Conservation (phyloP, 2,797 vertebrate genomes). For the Crocodylus rhombifer region DNA sequence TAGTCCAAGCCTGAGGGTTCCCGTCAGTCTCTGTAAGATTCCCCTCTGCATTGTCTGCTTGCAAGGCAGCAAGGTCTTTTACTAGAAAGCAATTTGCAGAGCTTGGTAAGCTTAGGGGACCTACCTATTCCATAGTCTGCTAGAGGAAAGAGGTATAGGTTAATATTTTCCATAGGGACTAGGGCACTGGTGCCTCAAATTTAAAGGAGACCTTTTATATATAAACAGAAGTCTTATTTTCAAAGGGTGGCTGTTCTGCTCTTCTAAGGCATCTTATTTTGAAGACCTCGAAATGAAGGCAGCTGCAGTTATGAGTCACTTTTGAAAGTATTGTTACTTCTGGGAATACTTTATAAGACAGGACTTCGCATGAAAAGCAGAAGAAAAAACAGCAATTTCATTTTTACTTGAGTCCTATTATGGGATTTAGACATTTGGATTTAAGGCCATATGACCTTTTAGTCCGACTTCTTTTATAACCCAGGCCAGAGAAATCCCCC, state of each 20-base stretch:
- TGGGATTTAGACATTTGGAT: background rate
- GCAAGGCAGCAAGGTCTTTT: background rate
- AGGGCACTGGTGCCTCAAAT: background rate
- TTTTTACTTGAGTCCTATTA: background rate
- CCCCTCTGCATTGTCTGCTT: background rate
- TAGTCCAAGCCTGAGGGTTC: slow-evolving; percentile 37
- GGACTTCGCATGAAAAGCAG: background rate
- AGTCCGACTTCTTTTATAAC: background rate
- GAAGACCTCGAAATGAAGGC: fast-evolving
- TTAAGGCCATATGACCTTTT: background rate
- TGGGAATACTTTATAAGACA: background rate
- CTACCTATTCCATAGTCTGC: background rate
- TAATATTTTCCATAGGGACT: background rate
- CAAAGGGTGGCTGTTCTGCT: background rate
- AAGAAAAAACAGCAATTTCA: background rate
- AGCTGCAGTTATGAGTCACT: background rate
- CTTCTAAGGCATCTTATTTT: background rate
- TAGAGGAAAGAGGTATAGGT: fast-evolving
- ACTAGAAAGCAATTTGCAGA: background rate
- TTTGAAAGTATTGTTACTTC: background rate
- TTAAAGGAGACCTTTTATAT: background rate
- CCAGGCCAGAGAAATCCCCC: slow-evolving; percentile 24
- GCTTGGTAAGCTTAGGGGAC: background rate
- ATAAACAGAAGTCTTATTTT: background rate
- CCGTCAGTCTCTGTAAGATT: slow-evolving; percentile 34